Percentiles rank a stretch among this genome's conserved stretches.
phyloP scores from a whole-genome alignment of 2,797 vertebrate species.

The Eulemur mongoz region DNA sequence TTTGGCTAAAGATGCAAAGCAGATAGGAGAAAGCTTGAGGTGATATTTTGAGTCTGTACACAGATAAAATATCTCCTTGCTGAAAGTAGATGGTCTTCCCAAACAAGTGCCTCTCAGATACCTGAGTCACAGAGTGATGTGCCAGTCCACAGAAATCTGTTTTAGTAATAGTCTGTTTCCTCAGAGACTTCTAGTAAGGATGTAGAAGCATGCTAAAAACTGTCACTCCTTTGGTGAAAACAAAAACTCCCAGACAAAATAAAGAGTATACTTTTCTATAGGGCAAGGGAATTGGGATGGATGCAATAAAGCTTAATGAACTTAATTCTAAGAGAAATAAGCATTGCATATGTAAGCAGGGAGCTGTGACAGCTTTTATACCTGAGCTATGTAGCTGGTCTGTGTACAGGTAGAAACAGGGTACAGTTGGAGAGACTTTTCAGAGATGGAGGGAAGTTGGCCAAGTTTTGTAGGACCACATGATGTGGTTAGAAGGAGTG shows the following conservation, averaged over 20 bases:
- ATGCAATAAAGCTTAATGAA: background rate
- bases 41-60: constrained; percentile 64
- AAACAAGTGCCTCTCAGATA: background rate
- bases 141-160: background rate
- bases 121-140: background rate
- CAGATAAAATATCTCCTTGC: constrained; percentile 64
- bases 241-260: background rate
- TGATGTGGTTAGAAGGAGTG: background rate
- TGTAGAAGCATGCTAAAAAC: background rate
- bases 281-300: background rate
- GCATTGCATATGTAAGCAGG: background rate
- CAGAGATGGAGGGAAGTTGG: background rate
- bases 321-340: background rate
- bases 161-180: background rate
- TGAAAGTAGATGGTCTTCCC: background rate
- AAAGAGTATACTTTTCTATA: background rate
- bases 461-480: background rate
- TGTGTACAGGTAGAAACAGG: background rate
- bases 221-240: background rate
- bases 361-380: background rate
- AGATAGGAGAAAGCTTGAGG: constrained; percentile 64
- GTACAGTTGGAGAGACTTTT: background rate
- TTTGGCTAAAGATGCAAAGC: constrained; percentile 71
- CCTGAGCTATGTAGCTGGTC: background rate
- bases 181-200: background rate